Evolutionary conservation across 2,113 vertebrate genomes (phyloP).

Genomic region (Dendropsophus ebraccatus): DNA sequence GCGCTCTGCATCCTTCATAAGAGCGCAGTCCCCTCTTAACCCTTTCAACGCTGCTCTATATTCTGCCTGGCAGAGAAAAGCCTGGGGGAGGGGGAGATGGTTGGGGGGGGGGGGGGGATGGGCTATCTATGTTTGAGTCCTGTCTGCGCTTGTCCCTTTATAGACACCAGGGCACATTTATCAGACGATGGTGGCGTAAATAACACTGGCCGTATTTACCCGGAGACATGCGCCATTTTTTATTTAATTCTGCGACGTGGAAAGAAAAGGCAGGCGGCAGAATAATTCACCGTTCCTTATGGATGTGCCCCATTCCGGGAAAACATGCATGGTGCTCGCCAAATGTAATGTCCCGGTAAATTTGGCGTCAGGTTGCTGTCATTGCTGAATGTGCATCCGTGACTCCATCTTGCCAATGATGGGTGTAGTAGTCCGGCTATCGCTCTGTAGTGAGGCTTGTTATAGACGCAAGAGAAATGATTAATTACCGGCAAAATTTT

Average conservation of each 20-base stretch:
- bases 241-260: neutral
- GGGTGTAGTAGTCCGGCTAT: neutral
- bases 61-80: slow-evolving; percentile 15
- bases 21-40: neutral
- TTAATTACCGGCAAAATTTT: too few relatives aligned
- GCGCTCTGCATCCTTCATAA: neutral
- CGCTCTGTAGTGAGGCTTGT: neutral
- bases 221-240: neutral
- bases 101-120: neutral
- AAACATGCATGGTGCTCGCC: too few relatives aligned
- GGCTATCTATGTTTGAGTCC: neutral
- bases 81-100: neutral
- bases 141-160: slow-evolving; percentile 6
- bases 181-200: neutral
- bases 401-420: neutral
- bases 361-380: too few relatives aligned
- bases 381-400: too few relatives aligned
- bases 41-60: neutral
- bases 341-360: too few relatives aligned
- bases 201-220: neutral
- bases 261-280: neutral
- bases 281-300: neutral
- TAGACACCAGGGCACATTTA: neutral
- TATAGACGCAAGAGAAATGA: too few relatives aligned
- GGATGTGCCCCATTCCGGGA: neutral